phyloP scores from a whole-genome alignment of 1,140 invertebrate genomes.

The Planococcus citri region DNA sequence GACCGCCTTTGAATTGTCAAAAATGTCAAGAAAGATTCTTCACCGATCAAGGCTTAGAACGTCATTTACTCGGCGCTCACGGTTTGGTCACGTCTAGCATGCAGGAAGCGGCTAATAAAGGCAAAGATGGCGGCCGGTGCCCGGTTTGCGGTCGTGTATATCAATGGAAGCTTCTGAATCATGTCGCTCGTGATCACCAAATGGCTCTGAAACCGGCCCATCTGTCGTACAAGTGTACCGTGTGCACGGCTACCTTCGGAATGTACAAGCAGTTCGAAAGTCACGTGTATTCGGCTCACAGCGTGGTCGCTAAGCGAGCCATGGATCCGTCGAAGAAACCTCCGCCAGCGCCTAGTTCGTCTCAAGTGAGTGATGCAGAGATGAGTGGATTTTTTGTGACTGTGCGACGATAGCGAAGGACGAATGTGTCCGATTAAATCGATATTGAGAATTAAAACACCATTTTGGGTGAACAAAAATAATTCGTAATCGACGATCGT shows the following conservation, averaged over 20 bases:
- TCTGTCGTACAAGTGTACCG: slow-evolving; percentile 86
- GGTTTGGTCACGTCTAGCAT: slow-evolving; percentile 88
- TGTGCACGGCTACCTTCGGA: slow-evolving; percentile 84
- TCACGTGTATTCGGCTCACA: slow-evolving; percentile 85
- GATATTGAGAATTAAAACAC: no score
- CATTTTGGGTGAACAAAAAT: no score
- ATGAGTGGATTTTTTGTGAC: no score
- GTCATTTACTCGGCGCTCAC: slow-evolving; percentile 84
- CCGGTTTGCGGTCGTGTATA: slow-evolving; percentile 43
- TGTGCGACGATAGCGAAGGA: no score
- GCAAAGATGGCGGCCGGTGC: slow-evolving; percentile 73
- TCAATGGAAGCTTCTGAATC: slow-evolving; percentile 82
- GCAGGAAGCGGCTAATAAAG: slow-evolving; percentile 89
- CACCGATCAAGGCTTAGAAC: slow-evolving; percentile 71
- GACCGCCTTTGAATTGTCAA: slow-evolving; percentile 87
- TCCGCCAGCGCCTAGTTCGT: slow-evolving; percentile 11
- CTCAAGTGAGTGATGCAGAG: no score
- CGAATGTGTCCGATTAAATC: no score
- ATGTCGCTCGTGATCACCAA: slow-evolving; percentile 78
- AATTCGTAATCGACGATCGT: no score
- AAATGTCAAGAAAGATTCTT: slow-evolving; percentile 86
- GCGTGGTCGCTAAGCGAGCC: slow-evolving; percentile 64
- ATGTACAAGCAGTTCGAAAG: slow-evolving; percentile 92
- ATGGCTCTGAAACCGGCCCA: slow-evolving; percentile 83
- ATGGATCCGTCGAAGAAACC: slow-evolving; percentile 55